phyloP scores from a whole-genome alignment of 2,113 vertebrate species.

The Uropsilus gracilis region DNA sequence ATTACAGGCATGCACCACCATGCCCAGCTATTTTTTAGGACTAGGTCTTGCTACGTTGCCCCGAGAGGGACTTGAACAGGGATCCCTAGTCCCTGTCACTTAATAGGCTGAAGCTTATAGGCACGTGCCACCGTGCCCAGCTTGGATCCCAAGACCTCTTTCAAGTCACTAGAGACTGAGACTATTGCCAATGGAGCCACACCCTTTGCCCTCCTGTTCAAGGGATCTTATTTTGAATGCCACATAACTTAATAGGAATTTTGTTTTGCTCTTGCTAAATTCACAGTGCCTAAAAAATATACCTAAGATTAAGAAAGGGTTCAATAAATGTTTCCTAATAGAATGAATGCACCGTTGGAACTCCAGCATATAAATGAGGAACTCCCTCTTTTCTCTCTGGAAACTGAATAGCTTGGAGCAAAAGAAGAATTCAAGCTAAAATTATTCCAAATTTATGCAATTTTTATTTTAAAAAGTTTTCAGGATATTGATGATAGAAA shows the following conservation, averaged over 20 bases:
- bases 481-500: not conserved
- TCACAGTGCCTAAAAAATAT: not conserved
- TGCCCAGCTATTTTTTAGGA: too few relatives aligned
- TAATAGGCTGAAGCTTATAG: too few relatives aligned
- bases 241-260: not conserved
- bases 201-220: not conserved
- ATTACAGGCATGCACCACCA: too few relatives aligned
- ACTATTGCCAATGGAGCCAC: not conserved
- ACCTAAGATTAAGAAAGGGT: not conserved
- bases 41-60: too few relatives aligned
- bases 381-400: not conserved
- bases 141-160: rapidly evolving
- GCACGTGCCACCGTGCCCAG: too few relatives aligned
- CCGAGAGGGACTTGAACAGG: too few relatives aligned
- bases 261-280: not conserved
- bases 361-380: not conserved
- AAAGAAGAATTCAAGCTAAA: too few relatives aligned
- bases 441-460: too few relatives aligned
- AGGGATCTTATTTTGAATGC: not conserved
- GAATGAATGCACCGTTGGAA: not conserved
- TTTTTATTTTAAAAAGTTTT: not conserved
- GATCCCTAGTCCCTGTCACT: too few relatives aligned
- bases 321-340: not conserved
- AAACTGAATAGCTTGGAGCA: too few relatives aligned
- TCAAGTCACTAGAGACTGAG: not conserved